A percentile compares a stretch with the other conserved stretches of the same genome.
Conservation (phyloP, 2,113 vertebrate species). For the Andinoacara biseriatus region DNA sequence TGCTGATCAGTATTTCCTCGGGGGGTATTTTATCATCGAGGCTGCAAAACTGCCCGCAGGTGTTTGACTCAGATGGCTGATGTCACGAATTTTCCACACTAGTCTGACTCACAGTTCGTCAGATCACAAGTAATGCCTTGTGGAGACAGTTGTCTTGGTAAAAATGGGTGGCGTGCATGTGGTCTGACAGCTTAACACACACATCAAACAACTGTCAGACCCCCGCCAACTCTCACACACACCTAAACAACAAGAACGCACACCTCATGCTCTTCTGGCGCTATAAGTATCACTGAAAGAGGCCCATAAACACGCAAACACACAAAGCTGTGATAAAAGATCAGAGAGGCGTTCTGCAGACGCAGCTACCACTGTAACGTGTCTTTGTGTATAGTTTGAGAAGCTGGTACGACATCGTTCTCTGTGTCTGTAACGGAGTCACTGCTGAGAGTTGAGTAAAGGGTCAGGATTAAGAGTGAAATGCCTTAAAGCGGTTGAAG, state of each 20-base stretch:
- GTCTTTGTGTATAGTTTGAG: constrained; percentile 2
- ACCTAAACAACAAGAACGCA: constrained; percentile 43
- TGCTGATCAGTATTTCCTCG: constrained; percentile 5
- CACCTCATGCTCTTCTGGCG: constrained; percentile 30
- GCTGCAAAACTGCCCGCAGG: background rate
- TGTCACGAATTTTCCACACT: constrained; percentile 10
- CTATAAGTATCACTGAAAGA: constrained; percentile 34
- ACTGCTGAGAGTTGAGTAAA: background rate
- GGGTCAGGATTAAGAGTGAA: background rate
- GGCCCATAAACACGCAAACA: constrained; percentile 32
- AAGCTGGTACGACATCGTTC: background rate
- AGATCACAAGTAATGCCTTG: constrained; percentile 24
- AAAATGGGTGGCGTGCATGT: constrained; percentile 46
- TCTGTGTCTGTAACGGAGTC: background rate
- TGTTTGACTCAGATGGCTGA: constrained; percentile 15
- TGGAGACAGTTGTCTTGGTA: constrained; percentile 64
- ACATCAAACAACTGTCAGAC: constrained; percentile 66
- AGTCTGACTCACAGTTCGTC: constrained; percentile 26
- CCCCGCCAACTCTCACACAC: constrained; percentile 44
- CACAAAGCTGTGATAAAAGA: constrained; percentile 27
- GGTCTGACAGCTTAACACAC: constrained; percentile 69
- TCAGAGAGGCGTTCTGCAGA: constrained; percentile 46
- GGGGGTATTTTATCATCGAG: background rate
- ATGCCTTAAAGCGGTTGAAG: background rate
- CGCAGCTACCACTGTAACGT: constrained; percentile 3